Base-by-base conservation (phyloP, 2,113 vertebrate species). In the Clarias magur region DNA sequence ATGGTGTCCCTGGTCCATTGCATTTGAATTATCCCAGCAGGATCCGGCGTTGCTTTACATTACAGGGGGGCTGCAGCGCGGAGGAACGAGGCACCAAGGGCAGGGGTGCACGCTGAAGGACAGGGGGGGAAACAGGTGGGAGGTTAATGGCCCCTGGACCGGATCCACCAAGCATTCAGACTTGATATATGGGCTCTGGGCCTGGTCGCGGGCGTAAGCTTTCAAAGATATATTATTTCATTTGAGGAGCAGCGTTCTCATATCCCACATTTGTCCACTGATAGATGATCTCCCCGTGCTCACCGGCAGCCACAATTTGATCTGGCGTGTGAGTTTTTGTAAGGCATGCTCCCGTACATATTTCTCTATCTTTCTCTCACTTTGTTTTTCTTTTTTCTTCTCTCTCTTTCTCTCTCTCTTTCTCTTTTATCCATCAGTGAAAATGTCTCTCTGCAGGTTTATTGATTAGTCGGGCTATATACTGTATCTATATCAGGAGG, bases 201-300 rank as follows among this genome's bases (percentile, higher is more conserved):
- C 96, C 96, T 93, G 96, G 96, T 95, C 70, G 96, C 96, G 91
- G 97, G 97, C 97, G 96, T 97, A 97, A 97, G 96, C 97, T 99
- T 99, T 99, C 97, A 99, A 98, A 99, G 98, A 99, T 99, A 99
- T 99, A 99, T 99, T 99, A 99, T 99, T 99, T 99, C 97, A 99
- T 99, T 99, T 99, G 97, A 98, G 97, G 96, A 96, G 96, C 97
- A 96, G 96, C 97, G 96, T 97, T 97, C 97, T 96, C 95, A 95
- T 95, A 85, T 95, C 94, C 94, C 95, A 96, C 97, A 96, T 97
- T 97, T 97, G 97, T 98, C 96, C 96, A 95, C 96, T 99, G 98
- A 99, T 99, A 98, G 97, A 99, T 99, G 97, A 97, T 95, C 96
- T 94, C 94, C 95, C 89, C 83, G 95, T 93, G 34, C 88, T 80